These are phyloP conservation scores for Bujurquina vittata DNA, from an alignment of 2,113 vertebrate genomes.

Conservation along the genomic window DNA sequence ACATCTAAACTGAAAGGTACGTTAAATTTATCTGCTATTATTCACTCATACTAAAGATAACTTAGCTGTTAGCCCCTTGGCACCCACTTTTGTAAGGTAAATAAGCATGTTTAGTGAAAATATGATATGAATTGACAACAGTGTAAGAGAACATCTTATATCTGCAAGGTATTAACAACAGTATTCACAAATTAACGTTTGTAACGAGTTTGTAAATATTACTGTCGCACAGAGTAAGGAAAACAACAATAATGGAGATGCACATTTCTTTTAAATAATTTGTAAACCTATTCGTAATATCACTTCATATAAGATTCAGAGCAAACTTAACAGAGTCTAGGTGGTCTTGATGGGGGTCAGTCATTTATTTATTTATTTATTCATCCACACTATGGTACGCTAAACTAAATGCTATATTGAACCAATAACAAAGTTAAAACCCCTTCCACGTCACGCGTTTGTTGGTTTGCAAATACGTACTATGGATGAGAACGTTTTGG, in stretches of 20 bases:
- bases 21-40: neutral
- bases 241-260: neutral
- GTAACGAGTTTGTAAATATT: neutral
- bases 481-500: neutral
- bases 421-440: neutral
- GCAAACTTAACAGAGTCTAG: neutral
- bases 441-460: neutral
- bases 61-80: neutral
- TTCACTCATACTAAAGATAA: conserved; percentile 39
- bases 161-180: neutral
- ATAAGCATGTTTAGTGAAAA: neutral
- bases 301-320: neutral
- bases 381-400: neutral
- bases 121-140: neutral
- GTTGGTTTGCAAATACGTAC: neutral
- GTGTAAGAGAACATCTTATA: neutral
- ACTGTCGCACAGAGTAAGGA: neutral
- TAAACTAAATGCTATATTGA: neutral
- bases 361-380: rapidly evolving
- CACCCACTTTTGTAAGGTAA: neutral
- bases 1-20: conserved; percentile 77
- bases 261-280: neutral
- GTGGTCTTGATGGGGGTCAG: neutral
- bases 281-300: neutral
- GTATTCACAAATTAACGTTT: neutral